Base-by-base conservation (phyloP, 2,797 vertebrate genomes). In the Oreochromis grahami region DNA sequence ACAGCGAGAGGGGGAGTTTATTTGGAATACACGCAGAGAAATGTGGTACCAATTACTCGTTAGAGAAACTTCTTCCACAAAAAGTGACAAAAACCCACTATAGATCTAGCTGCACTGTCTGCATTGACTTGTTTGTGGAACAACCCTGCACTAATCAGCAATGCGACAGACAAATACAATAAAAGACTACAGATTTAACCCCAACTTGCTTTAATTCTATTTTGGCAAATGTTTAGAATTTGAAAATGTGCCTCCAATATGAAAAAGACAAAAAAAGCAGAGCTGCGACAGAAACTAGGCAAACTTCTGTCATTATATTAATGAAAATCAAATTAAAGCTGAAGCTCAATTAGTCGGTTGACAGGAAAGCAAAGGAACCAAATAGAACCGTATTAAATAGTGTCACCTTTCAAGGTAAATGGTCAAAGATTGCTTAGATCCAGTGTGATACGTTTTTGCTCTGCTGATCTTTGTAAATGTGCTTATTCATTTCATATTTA, bases 31-130 rank as follows among this genome's bases (percentile, higher is more conserved):
- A 84, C 11, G 77, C 70, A 29, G 43, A 83, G 84, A 50, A 83
- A 79, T 76, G 63, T 81, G 77, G 26, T 12, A 65, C 86, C 87
- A 91, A 80, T 91, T 88, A 88, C 41, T 84, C 82, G 76, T 87
- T 77, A 76, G 81, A 58, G 78, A 86, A 86, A 91, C 79, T 72
- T 76, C 65, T 68, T 60, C 80, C 14, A 68, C 1, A 26, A 43
- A 81, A 76, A 34, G 32, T 24, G 34, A 4, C 52, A 81, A 32
- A 79, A 38, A 82, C 2, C 17, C 21, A 50, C 55, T 48, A 7
- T 9, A 80, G 52, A 84, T 79, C 34, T 36, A 17, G 56, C 45
- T 51, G 56, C 19, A 68, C 52, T 51, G 50, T 78, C 74, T 85
- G 52, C 56, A 79, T 38, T 19, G 81, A 83, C 79, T 80, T 78